Percentiles rank a stretch among this genome's conserved stretches.
Conservation (phyloP, 1,140 invertebrate species). For the Listronotus bonariensis region DNA sequence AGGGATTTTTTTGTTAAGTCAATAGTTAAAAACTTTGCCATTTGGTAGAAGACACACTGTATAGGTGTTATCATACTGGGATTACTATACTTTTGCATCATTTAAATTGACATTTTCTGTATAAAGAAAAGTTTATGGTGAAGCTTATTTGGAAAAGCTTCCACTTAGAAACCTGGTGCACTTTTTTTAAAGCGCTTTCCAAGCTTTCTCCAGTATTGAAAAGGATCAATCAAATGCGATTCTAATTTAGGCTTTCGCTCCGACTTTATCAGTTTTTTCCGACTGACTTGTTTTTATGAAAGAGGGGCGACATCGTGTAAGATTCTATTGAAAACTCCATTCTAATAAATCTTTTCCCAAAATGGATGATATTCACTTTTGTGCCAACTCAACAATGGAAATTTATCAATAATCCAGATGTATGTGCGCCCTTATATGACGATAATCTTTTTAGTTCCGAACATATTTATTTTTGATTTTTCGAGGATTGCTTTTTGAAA, state of each 20-base stretch:
- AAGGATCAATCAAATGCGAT: conserved; percentile 41
- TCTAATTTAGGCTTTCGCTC: conserved; percentile 35
- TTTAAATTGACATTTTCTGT: background rate
- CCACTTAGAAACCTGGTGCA: background rate
- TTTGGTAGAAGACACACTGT: too few species aligned
- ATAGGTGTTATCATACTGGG: too few species aligned
- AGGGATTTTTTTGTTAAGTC: too few species aligned
- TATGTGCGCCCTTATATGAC: conserved; percentile 4
- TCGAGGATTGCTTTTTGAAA: background rate
- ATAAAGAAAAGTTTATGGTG: background rate
- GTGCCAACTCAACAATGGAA: conserved; percentile 27
- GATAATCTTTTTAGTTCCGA: conserved; percentile 23
- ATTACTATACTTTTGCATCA: background rate
- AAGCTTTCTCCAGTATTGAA: conserved; percentile 8
- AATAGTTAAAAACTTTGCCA: too few species aligned
- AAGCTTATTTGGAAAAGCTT: background rate
- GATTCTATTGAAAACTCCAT: conserved; percentile 39
- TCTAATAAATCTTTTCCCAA: conserved; percentile 37
- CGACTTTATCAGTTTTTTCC: conserved; percentile 41
- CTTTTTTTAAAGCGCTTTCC: background rate
- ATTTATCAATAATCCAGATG: conserved; percentile 35
- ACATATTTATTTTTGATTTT: conserved; percentile 21
- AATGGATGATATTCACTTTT: conserved; percentile 38
- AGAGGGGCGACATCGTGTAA: conserved; percentile 29
- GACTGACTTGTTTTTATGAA: conserved; percentile 36